phyloP scores from a whole-genome alignment of 2,797 vertebrate genomes.

The Cheirogaleus major region DNA sequence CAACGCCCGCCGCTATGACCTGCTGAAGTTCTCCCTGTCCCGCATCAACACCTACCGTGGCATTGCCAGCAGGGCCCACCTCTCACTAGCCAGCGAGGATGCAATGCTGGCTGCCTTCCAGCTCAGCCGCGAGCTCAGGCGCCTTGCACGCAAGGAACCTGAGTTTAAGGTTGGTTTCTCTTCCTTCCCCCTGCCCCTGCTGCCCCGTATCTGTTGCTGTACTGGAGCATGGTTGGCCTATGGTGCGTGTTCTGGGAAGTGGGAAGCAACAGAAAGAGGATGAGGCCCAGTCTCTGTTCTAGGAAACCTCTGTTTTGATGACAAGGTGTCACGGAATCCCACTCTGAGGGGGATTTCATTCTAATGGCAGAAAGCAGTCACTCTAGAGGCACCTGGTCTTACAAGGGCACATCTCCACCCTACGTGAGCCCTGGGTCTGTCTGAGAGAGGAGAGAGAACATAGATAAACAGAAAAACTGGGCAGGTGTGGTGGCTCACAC shows the following conservation, averaged over 20 bases:
- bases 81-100: conserved; percentile 92
- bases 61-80: conserved; percentile 93
- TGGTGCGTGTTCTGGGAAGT: neutral
- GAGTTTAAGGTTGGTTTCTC: conserved; percentile 92
- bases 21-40: conserved; percentile 95
- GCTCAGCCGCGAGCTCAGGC: conserved; percentile 92
- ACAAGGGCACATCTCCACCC: no score
- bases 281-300: neutral
- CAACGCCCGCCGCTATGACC: conserved; percentile 92
- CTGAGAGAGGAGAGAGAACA: neutral
- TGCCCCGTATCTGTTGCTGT: neutral
- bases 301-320: neutral
- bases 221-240: neutral
- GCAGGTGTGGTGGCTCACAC: neutral
- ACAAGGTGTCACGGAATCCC: neutral
- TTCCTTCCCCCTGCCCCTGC: rapidly evolving
- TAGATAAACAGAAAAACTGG: neutral
- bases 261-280: neutral
- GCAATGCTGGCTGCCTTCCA: conserved; percentile 93
- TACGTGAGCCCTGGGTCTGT: neutral
- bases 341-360: neutral
- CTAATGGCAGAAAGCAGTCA: neutral
- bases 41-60: conserved; percentile 96
- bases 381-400: neutral
- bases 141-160: conserved; percentile 93